phyloP scores from a whole-genome alignment of 2,113 vertebrate genomes.

The Butorides virescens region DNA sequence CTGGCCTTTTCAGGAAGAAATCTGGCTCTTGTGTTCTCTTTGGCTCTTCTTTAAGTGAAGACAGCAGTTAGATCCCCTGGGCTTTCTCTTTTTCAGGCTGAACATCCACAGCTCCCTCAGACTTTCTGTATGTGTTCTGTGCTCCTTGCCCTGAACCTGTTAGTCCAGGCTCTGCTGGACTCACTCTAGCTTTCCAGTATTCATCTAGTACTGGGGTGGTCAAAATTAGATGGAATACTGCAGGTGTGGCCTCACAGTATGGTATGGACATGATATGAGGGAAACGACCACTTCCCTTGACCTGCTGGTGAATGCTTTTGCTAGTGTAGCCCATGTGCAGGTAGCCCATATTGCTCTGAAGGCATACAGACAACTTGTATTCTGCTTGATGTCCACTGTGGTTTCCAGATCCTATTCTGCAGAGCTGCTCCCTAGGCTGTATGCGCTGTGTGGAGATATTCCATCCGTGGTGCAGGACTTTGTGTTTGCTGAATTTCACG shows the following conservation, averaged over 20 bases:
- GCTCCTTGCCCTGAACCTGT: not conserved
- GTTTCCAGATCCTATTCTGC: not conserved
- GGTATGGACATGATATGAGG: not conserved
- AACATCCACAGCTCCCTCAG: not conserved
- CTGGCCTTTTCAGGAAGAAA: not conserved
- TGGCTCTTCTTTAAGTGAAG: not conserved
- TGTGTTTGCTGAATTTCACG: not conserved
- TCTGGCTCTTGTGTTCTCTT: not conserved
- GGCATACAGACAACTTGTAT: rapidly evolving
- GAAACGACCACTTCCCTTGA: not conserved
- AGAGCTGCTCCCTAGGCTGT: not conserved
- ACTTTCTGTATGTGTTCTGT: not conserved
- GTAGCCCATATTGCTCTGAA: not conserved
- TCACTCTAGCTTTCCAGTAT: not conserved
- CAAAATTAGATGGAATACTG: not conserved
- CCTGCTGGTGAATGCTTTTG: not conserved
- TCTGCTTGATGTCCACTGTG: not conserved
- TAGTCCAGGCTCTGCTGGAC: not conserved
- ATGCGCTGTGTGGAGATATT: not conserved
- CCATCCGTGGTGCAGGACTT: not conserved
- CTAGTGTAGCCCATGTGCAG: not conserved
- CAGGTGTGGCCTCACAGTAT: not conserved
- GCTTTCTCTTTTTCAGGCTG: not conserved
- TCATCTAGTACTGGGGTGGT: not conserved
- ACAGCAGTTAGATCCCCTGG: not conserved